Conservation (phyloP, 2,113 vertebrate genomes). For the Martes martes region DNA sequence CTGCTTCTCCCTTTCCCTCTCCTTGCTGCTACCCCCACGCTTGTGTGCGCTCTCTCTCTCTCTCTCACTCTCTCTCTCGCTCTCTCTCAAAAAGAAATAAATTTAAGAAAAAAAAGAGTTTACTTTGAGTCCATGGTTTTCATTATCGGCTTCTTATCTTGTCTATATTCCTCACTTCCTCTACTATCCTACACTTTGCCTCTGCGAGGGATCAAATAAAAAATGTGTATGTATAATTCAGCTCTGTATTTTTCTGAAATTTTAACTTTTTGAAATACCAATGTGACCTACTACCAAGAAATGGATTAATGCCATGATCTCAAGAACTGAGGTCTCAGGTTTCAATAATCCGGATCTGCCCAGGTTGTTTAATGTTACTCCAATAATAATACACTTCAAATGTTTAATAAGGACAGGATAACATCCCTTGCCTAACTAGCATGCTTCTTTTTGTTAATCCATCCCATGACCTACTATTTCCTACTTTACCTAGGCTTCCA, state of each 20-base stretch:
- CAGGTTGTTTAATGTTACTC: neutral
- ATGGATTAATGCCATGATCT: neutral
- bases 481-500: neutral
- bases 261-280: constrained; percentile 25
- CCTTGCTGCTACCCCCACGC: too few species aligned
- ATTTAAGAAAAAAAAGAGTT: neutral
- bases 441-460: neutral
- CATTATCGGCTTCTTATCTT: neutral
- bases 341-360: neutral
- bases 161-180: neutral
- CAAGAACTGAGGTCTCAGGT: neutral
- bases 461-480: neutral
- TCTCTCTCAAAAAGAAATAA: too few species aligned
- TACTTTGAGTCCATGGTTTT: neutral
- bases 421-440: neutral
- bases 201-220: neutral
- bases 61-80: too few species aligned
- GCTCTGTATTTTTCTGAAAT: neutral
- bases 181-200: neutral
- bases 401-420: neutral
- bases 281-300: neutral
- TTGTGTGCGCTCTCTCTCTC: too few species aligned
- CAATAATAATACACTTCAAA: neutral
- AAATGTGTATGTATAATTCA: neutral
- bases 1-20: too few species aligned